These are phyloP conservation scores for Champsocephalus gunnari DNA, from an alignment of 2,797 vertebrate species.

Conservation along the genomic window DNA sequence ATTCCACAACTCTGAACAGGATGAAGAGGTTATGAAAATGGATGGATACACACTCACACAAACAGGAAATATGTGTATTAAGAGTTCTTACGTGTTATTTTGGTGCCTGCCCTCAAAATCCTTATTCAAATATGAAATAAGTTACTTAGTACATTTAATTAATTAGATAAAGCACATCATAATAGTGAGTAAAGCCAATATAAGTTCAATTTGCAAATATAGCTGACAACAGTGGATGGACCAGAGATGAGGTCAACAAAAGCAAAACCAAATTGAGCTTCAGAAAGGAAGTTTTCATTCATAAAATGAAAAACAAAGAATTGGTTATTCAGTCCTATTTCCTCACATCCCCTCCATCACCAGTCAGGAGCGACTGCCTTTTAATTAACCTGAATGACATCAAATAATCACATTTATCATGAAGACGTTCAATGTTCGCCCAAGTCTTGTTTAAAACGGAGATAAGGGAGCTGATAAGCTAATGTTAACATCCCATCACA, in stretches of 20 bases:
- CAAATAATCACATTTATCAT: slow-evolving; percentile 80
- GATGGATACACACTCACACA: background rate
- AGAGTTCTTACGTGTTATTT: background rate
- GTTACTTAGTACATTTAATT: background rate
- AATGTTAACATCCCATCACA: slow-evolving; percentile 13
- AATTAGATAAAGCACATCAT: background rate
- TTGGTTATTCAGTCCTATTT: slow-evolving; percentile 55
- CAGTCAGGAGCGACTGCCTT: slow-evolving; percentile 71
- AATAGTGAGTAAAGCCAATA: background rate
- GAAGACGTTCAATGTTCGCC: slow-evolving; percentile 41
- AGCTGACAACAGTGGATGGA: background rate
- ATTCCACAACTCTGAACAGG: no score
- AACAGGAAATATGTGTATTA: background rate
- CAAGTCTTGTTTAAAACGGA: slow-evolving; percentile 34
- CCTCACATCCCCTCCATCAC: slow-evolving; percentile 70
- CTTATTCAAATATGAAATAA: background rate
- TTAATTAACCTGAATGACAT: slow-evolving; percentile 82
- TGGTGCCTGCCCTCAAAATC: background rate
- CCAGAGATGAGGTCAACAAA: no score
- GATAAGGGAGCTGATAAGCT: slow-evolving; percentile 4
- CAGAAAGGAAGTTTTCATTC: background rate
- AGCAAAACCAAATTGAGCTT: background rate
- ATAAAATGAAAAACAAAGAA: slow-evolving; percentile 51
- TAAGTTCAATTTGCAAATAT: background rate
- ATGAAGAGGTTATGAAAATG: no score